Conservation (phyloP, 2,113 vertebrate genomes). For the Halichoerus grypus region DNA sequence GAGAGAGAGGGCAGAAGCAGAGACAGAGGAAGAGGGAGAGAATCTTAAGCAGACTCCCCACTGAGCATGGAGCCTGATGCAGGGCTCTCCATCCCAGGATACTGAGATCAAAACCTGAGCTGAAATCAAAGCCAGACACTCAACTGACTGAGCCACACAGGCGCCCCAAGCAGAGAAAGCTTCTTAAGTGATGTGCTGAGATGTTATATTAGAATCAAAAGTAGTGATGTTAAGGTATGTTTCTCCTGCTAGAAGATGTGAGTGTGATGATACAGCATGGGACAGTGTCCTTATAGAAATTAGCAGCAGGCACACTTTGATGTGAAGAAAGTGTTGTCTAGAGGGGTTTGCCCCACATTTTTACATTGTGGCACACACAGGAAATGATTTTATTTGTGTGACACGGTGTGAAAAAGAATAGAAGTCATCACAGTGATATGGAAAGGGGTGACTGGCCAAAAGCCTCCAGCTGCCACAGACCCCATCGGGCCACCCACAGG, state of each 20-base stretch:
- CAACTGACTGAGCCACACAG: not conserved
- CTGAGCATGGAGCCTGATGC: too few species aligned
- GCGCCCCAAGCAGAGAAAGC: not conserved
- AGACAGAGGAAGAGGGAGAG: too few species aligned
- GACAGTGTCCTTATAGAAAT: not conserved
- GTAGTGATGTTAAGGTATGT: not conserved
- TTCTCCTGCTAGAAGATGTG: not conserved
- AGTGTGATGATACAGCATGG: rapidly evolving
- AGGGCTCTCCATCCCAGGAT: too few species aligned
- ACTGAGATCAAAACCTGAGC: too few species aligned
- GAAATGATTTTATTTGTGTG: not conserved
- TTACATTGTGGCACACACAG: too few species aligned
- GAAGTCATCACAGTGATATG: not conserved
- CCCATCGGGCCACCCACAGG: not conserved
- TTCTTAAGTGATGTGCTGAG: not conserved
- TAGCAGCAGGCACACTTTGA: not conserved
- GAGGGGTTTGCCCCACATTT: not conserved
- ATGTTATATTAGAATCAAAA: not conserved
- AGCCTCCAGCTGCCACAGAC: not conserved
- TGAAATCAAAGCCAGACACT: not conserved
- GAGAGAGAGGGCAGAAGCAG: too few species aligned
- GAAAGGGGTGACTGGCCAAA: not conserved
- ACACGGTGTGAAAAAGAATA: not conserved
- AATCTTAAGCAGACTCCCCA: too few species aligned
- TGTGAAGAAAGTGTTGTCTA: not conserved